Evolutionary conservation across 2,888 invertebrate genomes (phyloP).

Genomic region (Acanthosepion esculentum): DNA sequence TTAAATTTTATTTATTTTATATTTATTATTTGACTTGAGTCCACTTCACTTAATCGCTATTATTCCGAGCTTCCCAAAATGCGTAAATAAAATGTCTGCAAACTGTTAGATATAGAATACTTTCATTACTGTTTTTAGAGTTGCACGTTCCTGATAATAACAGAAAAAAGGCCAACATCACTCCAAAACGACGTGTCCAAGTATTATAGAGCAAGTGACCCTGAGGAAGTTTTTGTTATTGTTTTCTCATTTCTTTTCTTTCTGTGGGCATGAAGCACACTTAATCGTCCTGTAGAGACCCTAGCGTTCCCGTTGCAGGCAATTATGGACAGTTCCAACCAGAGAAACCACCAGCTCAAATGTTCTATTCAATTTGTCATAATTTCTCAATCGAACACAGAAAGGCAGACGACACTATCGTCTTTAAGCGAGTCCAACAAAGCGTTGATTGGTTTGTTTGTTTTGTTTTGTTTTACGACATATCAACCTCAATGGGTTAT

Average conservation of each 20-base stretch:
- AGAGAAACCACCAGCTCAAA: background rate
- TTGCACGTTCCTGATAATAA: background rate
- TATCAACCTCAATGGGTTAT: too few species aligned
- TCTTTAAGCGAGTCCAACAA: background rate
- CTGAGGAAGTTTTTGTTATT: background rate
- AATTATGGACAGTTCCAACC: background rate
- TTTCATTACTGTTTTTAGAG: background rate
- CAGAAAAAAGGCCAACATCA: background rate
- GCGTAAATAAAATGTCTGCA: background rate
- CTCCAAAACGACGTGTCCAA: background rate
- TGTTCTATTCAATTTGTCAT: background rate
- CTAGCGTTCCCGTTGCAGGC: background rate
- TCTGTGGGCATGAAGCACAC: background rate
- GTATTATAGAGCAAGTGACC: background rate
- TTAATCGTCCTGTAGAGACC: background rate
- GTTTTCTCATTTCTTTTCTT: background rate
- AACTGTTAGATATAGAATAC: background rate
- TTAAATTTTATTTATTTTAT: background rate
- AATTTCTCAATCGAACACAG: background rate
- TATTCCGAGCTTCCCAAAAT: background rate
- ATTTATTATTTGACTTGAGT: background rate
- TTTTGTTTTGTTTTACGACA: too few species aligned
- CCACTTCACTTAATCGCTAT: background rate
- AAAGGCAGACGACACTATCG: background rate
- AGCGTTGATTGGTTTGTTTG: background rate